Conservation (phyloP, 2,113 vertebrate species). For the Nothocercus julius region DNA sequence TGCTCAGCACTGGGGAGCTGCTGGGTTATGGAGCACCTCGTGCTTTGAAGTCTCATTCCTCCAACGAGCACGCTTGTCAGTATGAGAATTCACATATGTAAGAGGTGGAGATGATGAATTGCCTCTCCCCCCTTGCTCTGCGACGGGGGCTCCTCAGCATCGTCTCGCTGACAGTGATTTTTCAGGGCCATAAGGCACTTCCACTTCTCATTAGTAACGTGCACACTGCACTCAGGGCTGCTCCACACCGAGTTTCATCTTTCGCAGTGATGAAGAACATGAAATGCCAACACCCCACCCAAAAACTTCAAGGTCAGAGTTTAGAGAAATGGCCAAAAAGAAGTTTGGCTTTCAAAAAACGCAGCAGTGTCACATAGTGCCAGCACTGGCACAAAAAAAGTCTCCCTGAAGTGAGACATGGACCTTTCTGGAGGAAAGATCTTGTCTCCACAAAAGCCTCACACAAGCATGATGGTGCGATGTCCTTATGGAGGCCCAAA, state of each 20-base stretch:
- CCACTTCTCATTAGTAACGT: conserved; percentile 47
- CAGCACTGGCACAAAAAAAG: neutral
- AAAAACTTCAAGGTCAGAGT: conserved; percentile 24
- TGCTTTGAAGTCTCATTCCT: conserved; percentile 65
- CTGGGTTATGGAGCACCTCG: neutral
- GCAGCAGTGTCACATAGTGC: rapidly evolving
- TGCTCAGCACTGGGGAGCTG: conserved; percentile 20
- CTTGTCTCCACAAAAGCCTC: neutral
- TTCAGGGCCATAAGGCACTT: conserved; percentile 63
- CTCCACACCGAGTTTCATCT: neutral
- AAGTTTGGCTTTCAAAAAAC: neutral
- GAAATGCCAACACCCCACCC: neutral
- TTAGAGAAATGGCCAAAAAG: neutral
- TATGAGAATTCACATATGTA: conserved; percentile 43
- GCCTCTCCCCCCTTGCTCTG: neutral
- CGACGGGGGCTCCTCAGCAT: neutral
- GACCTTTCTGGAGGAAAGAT: neutral
- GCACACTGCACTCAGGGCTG: neutral
- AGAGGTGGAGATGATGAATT: conserved; percentile 68
- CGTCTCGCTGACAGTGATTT: conserved; percentile 65
- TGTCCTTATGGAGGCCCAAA: neutral
- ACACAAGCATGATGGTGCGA: rapidly evolving
- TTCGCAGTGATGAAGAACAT: neutral
- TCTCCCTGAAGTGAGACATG: neutral
- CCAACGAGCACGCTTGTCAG: neutral